Percentiles rank a stretch among this genome's conserved stretches.
Conservation (phyloP, 2,888 invertebrate species). For the Cordilura impudica region DNA sequence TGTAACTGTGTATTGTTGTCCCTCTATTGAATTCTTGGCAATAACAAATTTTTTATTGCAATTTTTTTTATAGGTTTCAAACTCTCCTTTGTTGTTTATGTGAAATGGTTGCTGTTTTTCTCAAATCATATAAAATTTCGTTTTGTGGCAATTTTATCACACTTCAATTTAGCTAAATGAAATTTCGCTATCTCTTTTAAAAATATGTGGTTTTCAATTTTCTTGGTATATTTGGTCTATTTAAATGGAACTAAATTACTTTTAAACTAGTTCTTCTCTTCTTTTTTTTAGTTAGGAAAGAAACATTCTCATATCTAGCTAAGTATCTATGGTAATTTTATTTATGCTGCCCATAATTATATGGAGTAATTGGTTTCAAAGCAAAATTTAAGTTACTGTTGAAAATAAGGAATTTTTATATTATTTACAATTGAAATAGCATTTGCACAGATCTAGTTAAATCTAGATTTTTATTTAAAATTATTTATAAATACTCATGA, state of each 20-base stretch:
- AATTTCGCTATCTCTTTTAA: neutral
- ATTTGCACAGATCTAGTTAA: too few relatives aligned
- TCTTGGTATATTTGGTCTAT: neutral
- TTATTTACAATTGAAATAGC: too few relatives aligned
- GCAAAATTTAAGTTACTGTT: neutral
- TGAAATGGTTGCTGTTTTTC: neutral
- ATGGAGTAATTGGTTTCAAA: neutral
- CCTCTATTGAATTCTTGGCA: neutral
- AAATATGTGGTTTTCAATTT: neutral
- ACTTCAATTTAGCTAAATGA: neutral
- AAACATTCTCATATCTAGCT: neutral
- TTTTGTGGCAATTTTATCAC: neutral
- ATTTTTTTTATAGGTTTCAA: neutral
- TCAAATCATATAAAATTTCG: neutral
- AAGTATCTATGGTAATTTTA: neutral
- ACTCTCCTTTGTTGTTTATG: neutral
- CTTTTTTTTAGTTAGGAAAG: neutral
- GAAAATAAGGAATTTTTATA: neutral
- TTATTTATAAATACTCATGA: too few relatives aligned
- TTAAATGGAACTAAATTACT: neutral
- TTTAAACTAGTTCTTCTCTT: neutral
- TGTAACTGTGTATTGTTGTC: slow-evolving; percentile 40
- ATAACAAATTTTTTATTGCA: neutral
- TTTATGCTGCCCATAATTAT: too few relatives aligned
- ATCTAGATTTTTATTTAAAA: too few relatives aligned